These are phyloP conservation scores for Aplochiton taeniatus DNA, from an alignment of 2,797 vertebrate species.

Conservation along the genomic window DNA sequence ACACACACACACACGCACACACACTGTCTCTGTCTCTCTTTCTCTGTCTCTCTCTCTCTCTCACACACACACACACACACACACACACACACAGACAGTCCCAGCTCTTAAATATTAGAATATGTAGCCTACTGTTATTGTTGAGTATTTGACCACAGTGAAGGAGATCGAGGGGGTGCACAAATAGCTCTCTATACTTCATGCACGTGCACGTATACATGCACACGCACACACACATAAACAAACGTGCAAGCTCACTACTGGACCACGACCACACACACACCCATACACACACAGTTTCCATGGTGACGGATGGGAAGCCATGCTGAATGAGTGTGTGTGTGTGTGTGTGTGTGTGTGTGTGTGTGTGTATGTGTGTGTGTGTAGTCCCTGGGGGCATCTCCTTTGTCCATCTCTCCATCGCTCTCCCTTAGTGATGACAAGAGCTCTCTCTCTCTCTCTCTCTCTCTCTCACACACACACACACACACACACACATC, in stretches of 20 bases:
- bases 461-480: conserved; percentile 48
- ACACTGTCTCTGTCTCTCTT: neutral
- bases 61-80: neutral
- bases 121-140: too few relatives aligned
- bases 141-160: too few relatives aligned
- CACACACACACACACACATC: neutral
- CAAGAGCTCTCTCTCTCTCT: conserved; percentile 68
- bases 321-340: conserved; percentile 68
- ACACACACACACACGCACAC: neutral
- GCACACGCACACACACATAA: conserved; percentile 22
- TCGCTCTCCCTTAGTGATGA: conserved; percentile 72
- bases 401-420: conserved; percentile 77
- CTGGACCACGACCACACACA: conserved; percentile 28
- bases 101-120: too few relatives aligned
- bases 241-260: conserved; percentile 24
- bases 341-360: too few relatives aligned
- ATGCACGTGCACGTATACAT: neutral
- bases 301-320: conserved; percentile 72
- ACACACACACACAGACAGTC: neutral
- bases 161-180: too few relatives aligned
- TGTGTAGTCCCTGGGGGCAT: conserved; percentile 70
- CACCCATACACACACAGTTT: conserved; percentile 62
- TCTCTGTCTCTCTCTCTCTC: neutral
- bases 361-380: too few relatives aligned
- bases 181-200: too few relatives aligned